Evolutionary conservation across 1,140 invertebrate species (phyloP).

Genomic region (Musca vetustissima): DNA sequence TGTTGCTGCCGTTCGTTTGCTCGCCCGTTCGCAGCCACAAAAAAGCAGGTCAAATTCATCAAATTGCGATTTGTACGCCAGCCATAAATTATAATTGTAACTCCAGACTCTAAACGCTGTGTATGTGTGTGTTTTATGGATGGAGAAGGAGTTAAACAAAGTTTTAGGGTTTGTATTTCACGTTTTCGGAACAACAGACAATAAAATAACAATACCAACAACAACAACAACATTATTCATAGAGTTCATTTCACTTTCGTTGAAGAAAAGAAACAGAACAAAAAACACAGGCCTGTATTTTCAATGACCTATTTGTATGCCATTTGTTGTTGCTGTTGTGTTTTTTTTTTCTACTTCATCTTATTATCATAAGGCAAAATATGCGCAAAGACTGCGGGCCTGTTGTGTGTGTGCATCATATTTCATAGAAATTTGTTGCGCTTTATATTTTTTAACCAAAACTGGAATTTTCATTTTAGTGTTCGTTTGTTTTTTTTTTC

Average conservation of each 20-base stretch:
- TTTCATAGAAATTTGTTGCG: slow-evolving; percentile 16
- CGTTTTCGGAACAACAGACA: too few relatives aligned
- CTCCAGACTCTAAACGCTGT: neutral
- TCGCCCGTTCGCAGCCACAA: neutral
- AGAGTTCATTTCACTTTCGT: slow-evolving; percentile 18
- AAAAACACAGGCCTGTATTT: too few relatives aligned
- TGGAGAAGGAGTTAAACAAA: neutral
- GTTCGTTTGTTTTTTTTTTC: too few relatives aligned
- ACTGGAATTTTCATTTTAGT: slow-evolving; percentile 16
- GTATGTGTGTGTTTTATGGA: neutral
- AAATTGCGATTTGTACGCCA: slow-evolving; percentile 16
- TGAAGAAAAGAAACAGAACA: neutral
- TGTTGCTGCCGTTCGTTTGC: too few relatives aligned
- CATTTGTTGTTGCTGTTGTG: neutral
- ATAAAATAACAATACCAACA: too few relatives aligned
- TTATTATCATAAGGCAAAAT: too few relatives aligned
- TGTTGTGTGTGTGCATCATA: neutral
- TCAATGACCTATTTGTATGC: too few relatives aligned
- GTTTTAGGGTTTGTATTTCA: slow-evolving; percentile 10
- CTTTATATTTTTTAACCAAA: slow-evolving; percentile 17
- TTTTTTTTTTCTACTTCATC: neutral
- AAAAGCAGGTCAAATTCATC: slow-evolving; percentile 20
- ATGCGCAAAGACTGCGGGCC: too few relatives aligned
- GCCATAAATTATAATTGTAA: slow-evolving; percentile 10
- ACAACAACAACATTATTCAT: too few relatives aligned